Conservation (phyloP, 2,888 invertebrate species). For the Hypomecis punctinalis region DNA sequence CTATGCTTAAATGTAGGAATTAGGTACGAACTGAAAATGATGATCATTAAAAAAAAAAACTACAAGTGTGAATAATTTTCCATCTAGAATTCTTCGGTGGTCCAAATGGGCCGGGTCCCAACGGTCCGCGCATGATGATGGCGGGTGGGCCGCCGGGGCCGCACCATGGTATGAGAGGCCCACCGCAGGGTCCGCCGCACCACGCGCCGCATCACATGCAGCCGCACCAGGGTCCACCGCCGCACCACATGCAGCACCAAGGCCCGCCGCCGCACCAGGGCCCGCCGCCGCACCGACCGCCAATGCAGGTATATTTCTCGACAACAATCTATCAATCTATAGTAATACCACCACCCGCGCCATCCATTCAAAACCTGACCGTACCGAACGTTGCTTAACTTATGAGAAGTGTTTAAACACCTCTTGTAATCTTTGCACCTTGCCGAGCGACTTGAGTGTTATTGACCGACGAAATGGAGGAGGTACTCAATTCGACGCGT, state of each 20-base stretch:
- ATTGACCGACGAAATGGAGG: too few relatives aligned
- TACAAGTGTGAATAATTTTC: not conserved
- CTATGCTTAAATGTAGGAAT: too few relatives aligned
- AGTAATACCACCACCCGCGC: too few relatives aligned
- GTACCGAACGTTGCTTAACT: too few relatives aligned
- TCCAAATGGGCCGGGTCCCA: constrained; percentile 78
- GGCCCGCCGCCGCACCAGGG: constrained; percentile 85
- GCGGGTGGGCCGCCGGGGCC: constrained; percentile 63
- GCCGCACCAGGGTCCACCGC: constrained; percentile 77
- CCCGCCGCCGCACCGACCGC: constrained; percentile 85
- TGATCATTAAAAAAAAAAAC: not conserved
- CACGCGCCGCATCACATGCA: constrained; percentile 75
- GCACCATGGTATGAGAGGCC: constrained; percentile 75
- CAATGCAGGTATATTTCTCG: constrained; percentile 77
- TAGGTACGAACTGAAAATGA: too few relatives aligned
- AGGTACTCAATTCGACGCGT: too few relatives aligned
- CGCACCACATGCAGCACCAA: constrained; percentile 75
- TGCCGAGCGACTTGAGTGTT: too few relatives aligned
- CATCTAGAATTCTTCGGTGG: constrained; percentile 77
- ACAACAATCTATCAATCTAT: too few relatives aligned
- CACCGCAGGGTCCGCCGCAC: constrained; percentile 74
- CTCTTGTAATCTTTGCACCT: too few relatives aligned
- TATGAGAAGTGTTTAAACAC: too few relatives aligned
- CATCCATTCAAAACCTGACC: too few relatives aligned
- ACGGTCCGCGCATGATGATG: constrained; percentile 72